Evolutionary conservation across 2,113 vertebrate genomes (phyloP).

Genomic region (Cygnus atratus): DNA sequence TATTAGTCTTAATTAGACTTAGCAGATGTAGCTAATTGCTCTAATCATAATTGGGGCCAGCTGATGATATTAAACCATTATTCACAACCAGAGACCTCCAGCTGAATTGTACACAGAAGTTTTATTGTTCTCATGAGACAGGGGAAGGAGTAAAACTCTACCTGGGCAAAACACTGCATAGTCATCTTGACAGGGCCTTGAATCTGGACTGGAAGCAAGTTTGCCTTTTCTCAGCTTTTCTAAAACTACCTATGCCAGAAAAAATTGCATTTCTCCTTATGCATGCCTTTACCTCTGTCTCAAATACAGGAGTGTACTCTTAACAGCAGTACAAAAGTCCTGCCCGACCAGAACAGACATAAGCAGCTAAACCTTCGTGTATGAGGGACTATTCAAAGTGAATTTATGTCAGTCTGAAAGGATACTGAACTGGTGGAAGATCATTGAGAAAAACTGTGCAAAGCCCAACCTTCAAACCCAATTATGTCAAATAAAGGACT

Average conservation of each 20-base stretch:
- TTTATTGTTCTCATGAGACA: neutral
- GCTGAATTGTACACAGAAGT: neutral
- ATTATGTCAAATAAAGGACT: neutral
- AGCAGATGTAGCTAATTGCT: constrained; percentile 20
- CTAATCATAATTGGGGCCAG: neutral
- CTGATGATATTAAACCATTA: neutral
- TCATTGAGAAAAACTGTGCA: neutral
- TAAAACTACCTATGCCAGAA: neutral
- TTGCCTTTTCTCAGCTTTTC: neutral
- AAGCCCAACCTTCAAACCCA: neutral
- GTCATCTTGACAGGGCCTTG: neutral
- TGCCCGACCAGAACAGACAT: neutral
- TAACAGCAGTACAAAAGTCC: neutral
- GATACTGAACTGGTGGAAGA: neutral
- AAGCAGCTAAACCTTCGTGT: neutral
- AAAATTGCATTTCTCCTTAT: neutral
- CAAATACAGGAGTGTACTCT: neutral
- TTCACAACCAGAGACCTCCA: neutral
- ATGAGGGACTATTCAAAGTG: neutral
- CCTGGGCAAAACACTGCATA: neutral
- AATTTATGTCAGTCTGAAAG: neutral
- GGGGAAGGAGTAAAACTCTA: neutral
- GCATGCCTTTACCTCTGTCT: neutral
- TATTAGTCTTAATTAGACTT: constrained; percentile 43
- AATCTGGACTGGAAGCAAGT: neutral